phyloP scores from a whole-genome alignment of 2,113 vertebrate genomes.

The Lampris incognitus region DNA sequence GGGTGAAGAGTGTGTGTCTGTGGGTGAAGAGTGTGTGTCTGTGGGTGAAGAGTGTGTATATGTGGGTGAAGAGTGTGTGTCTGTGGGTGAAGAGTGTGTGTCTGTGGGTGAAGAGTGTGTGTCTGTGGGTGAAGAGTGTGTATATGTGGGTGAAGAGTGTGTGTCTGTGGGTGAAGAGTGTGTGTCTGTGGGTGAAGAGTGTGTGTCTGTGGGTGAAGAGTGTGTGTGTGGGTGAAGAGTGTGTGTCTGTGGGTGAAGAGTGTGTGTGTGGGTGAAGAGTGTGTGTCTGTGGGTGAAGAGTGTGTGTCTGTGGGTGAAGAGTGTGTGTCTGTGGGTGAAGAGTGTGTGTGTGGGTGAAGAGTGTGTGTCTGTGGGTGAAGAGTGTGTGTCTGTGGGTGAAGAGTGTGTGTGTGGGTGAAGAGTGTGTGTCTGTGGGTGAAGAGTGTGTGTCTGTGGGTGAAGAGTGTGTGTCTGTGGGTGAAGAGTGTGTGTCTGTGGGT shows the following conservation, averaged over 20 bases:
- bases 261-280: not conserved
- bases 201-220: too few relatives aligned
- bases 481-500: too few relatives aligned
- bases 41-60: constrained; percentile 40
- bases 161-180: too few relatives aligned
- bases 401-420: too few relatives aligned
- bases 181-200: not conserved
- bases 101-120: not conserved
- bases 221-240: too few relatives aligned
- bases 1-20: too few relatives aligned
- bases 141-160: constrained; percentile 5
- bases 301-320: too few relatives aligned
- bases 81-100: too few relatives aligned
- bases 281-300: too few relatives aligned
- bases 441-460: constrained; percentile 13
- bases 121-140: constrained; percentile 33
- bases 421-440: too few relatives aligned
- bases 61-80: not conserved
- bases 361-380: too few relatives aligned
- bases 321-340: constrained; percentile 29
- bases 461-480: constrained; percentile 40
- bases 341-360: constrained; percentile 6
- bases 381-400: too few relatives aligned
- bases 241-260: constrained; percentile 32
- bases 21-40: not conserved